phyloP scores from a whole-genome alignment of 1,140 invertebrate species.

The Magallana angulata region DNA sequence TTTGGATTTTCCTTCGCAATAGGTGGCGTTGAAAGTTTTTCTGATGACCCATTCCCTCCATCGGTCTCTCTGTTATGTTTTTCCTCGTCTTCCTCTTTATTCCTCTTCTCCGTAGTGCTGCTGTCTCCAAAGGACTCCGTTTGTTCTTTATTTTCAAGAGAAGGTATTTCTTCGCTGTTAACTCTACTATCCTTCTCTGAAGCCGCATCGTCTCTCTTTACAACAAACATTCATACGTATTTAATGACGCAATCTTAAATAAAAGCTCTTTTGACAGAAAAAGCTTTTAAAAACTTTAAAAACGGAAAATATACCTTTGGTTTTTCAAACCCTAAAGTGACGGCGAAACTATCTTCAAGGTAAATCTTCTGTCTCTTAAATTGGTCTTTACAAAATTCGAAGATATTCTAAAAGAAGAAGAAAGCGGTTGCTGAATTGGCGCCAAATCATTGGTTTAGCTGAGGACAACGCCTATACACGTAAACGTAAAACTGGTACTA shows the following conservation, averaged over 20 bases:
- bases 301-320: neutral
- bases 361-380: neutral
- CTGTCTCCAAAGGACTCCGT: no score
- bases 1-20: no score
- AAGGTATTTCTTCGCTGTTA: neutral
- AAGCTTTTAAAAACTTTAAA: no score
- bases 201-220: neutral
- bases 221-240: neutral
- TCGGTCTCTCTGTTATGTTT: no score
- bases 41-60: no score
- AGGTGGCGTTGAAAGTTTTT: no score
- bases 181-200: neutral
- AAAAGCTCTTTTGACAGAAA: no score
- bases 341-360: neutral
- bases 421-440: neutral
- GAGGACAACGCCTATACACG: neutral
- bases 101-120: no score
- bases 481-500: neutral
- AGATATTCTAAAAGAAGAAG: neutral
- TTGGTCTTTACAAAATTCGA: constrained; percentile 22
- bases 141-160: neutral
- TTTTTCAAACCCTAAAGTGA: neutral
- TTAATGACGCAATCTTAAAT: no score
- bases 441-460: neutral
- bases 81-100: no score